Percentiles rank a stretch among this genome's conserved stretches.
phyloP scores from a whole-genome alignment of 2,888 invertebrate genomes.

The Empis livida region DNA sequence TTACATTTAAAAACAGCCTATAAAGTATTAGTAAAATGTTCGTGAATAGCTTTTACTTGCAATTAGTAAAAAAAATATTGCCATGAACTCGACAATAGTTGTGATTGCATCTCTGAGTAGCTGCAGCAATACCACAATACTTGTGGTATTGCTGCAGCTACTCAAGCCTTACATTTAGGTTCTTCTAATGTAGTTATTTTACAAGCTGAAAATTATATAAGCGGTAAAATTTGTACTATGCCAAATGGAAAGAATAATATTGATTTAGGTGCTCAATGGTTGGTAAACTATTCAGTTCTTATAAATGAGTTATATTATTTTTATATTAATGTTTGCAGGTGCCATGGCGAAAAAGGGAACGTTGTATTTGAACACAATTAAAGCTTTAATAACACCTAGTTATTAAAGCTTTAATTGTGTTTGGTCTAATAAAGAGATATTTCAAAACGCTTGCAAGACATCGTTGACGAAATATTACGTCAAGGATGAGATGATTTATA shows the following conservation, averaged over 20 bases:
- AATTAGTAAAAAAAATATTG: too few relatives aligned
- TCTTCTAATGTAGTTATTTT: slow-evolving; percentile 41
- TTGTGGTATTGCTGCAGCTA: slow-evolving; percentile 34
- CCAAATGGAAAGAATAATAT: slow-evolving; percentile 43
- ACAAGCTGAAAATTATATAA: slow-evolving; percentile 49
- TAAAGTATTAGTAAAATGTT: too few relatives aligned
- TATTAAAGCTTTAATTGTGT: slow-evolving; percentile 26
- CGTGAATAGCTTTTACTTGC: too few relatives aligned
- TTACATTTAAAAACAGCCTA: too few relatives aligned
- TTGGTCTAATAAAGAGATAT: slow-evolving; percentile 30
- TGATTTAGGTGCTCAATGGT: slow-evolving; percentile 71
- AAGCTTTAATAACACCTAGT: too few relatives aligned
- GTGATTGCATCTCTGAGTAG: slow-evolving; percentile 35
- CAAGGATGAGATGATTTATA: slow-evolving; percentile 25
- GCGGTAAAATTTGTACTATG: slow-evolving; percentile 46
- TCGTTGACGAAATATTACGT: slow-evolving; percentile 31
- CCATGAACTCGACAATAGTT: slow-evolving; percentile 19
- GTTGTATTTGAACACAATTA: slow-evolving; percentile 37
- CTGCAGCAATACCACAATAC: too few relatives aligned
- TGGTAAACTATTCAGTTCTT: slow-evolving; percentile 17
- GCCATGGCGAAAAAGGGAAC: slow-evolving; percentile 56
- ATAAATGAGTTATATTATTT: background rate
- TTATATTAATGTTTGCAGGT: slow-evolving; percentile 26
- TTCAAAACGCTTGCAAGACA: slow-evolving; percentile 24
- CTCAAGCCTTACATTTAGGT: slow-evolving; percentile 32